A percentile compares a stretch with the other conserved stretches of the same genome.
phyloP scores from a whole-genome alignment of 2,113 vertebrate genomes.

The Helogale parvula region DNA sequence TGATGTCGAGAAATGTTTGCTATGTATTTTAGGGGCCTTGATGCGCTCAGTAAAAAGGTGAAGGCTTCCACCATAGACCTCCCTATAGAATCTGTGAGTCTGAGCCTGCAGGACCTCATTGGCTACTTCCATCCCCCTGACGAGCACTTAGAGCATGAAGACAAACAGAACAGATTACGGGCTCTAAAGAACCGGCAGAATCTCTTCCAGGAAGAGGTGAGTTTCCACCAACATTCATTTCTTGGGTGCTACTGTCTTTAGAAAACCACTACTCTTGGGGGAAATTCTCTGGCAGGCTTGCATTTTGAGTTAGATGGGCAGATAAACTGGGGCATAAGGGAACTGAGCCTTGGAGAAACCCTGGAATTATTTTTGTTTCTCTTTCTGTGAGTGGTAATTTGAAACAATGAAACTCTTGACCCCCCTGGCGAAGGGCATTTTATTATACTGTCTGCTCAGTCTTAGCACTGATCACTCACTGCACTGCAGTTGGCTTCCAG shows the following conservation, averaged over 20 bases:
- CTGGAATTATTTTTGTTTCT: not conserved
- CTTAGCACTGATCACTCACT: not conserved
- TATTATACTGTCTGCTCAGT: not conserved
- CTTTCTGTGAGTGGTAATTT: not conserved
- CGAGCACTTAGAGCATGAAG: constrained; percentile 96
- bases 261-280: not conserved
- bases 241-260: not conserved
- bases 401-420: not conserved
- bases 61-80: constrained; percentile 88
- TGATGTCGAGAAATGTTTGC: not conserved
- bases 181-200: constrained; percentile 98
- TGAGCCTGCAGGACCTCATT: constrained; percentile 96
- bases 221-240: not conserved
- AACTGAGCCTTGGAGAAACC: not conserved
- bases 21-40: constrained; percentile 90
- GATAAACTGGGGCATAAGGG: accelerated
- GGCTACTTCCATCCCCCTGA: constrained; percentile 97
- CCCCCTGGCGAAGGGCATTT: not conserved
- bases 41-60: constrained; percentile 91
- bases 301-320: not conserved
- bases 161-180: constrained; percentile 95
- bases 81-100: constrained; percentile 94
- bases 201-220: constrained; percentile 98
- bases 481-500: not conserved
- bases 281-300: not conserved